phyloP scores from a whole-genome alignment of 2,113 vertebrate species.

The Malurus elegans region DNA sequence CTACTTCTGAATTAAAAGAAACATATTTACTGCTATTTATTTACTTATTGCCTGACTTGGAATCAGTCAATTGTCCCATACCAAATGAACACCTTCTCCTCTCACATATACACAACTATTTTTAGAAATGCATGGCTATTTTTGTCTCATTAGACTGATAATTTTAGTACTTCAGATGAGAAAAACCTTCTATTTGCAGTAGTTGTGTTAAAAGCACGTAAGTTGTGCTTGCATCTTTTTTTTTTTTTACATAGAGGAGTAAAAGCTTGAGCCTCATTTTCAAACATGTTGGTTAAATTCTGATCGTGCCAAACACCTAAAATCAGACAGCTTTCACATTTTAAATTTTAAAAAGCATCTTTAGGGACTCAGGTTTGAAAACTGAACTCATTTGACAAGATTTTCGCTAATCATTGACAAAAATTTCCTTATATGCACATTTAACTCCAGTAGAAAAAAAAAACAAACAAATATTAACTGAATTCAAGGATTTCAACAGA shows the following conservation, averaged over 20 bases:
- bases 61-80: not conserved
- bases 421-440: not conserved
- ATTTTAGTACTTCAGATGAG: not conserved
- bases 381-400: not conserved
- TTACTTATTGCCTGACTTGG: not conserved
- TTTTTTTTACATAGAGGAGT: rapidly evolving
- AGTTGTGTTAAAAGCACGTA: not conserved
- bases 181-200: not conserved
- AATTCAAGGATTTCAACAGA: not conserved
- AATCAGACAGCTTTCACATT: not conserved
- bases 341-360: not conserved
- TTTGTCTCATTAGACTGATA: not conserved
- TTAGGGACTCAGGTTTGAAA: not conserved
- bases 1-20: not conserved
- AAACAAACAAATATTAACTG: not conserved
- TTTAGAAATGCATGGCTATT: not conserved
- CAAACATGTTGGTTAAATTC: not conserved
- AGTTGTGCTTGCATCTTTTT: not conserved
- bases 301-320: not conserved
- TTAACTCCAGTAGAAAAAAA: not conserved
- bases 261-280: not conserved
- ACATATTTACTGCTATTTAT: not conserved
- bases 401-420: not conserved
- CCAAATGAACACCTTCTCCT: not conserved
- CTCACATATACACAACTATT: not conserved